Evolutionary conservation across 2,113 vertebrate genomes (phyloP), one percentile per base, ranked within the genome.

Genomic region (Micronisus gabar): DNA sequence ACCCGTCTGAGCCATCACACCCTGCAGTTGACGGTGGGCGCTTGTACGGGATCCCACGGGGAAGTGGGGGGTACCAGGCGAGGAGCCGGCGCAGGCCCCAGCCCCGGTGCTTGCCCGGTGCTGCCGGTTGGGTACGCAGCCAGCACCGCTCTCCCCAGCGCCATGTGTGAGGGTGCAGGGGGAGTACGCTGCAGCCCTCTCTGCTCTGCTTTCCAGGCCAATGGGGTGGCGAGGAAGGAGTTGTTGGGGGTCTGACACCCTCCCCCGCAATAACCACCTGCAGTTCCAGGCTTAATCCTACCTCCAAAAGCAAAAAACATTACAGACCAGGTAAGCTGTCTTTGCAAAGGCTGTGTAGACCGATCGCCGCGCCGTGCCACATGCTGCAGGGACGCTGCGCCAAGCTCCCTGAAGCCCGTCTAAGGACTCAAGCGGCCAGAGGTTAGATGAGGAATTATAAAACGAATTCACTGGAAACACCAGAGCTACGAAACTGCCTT

Each of bases 361-460:
- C 17, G 67, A 36, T 43, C 0, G 4, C 43, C 0, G 0, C 2
- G 5, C 53, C 30, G 5, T 6, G 32, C 34, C 0, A 0, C 38
- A 10, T 0, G 1, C 0, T 0, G 20, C 10, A 61, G 36, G n/a
- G 47, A 67, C 1, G 3, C 47, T 1, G 4, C 0, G 3, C 63
- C 0, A 0, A 76, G 16, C 34, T 58, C n/a, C 40, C 70, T 53
- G 59, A 48, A 75, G 12, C 34, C 27, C 4, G 0, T 29, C 15
- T 19, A 32, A 59, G 19, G 50, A n/a, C 21, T 32, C 6, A 1
- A 47, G 16, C 0, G 3, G 17, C 3, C 2, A 15, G 9, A 85
- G 22, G 10, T 58, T 34, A 26, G 25, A 47, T 30, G 15, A 43
- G 19, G 38, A 84, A 25, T 32, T 34, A 50, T 7, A 15, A 81